Evolutionary conservation across 2,888 invertebrate species (phyloP), one percentile per base, ranked within the genome.

Genomic region (Heliconius sara): DNA sequence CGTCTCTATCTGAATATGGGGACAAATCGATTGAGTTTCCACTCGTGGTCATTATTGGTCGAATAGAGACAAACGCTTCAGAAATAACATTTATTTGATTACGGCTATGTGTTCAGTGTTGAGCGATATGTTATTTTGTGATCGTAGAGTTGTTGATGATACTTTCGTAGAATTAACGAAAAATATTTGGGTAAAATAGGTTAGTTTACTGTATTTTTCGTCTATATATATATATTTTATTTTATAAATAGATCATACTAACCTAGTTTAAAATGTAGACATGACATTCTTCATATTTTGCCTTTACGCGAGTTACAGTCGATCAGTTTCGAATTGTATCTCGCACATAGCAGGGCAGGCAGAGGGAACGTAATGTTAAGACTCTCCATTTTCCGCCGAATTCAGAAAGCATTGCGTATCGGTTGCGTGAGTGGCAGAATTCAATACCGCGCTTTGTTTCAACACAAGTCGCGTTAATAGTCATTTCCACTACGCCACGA

Each of bases 21-120:
- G 12, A 22, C 25, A 16, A 47, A 70, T 70, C 70, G 70, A 70
- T 25, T 47, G 25, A 70, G 43, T 27, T n/a, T 16, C 68, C 68
- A 43, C 68, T 68, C 5, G 43, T 16, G 43, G 43, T 25, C 70
- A 25, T 43, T 47, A 43, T 25, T 16, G 68, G 25, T 70, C 7
- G 25, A 47, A 70, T 70, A 70, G 3, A 43, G 25, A 16, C 16
- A 70, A 43, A 19, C 19, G 43, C 25, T 43, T 43, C 43, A 13
- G 70, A 70, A 70, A 70, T 25, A 25, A 16, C 25, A 70, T 70
- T 70, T 47, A 43, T 70, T 16, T 70, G 43, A 70, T 70, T 70
- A 70, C 43, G 3, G 70, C 25, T 47, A 70, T 70, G 47, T 43
- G 70, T 47, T 47, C 70, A 47, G 70, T 43, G 70, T 70, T 70